A percentile compares a stretch with the other conserved stretches of the same genome.
Evolutionary conservation across 2,797 vertebrate genomes (phyloP).

Genomic region (Myiothlypis coronata): DNA sequence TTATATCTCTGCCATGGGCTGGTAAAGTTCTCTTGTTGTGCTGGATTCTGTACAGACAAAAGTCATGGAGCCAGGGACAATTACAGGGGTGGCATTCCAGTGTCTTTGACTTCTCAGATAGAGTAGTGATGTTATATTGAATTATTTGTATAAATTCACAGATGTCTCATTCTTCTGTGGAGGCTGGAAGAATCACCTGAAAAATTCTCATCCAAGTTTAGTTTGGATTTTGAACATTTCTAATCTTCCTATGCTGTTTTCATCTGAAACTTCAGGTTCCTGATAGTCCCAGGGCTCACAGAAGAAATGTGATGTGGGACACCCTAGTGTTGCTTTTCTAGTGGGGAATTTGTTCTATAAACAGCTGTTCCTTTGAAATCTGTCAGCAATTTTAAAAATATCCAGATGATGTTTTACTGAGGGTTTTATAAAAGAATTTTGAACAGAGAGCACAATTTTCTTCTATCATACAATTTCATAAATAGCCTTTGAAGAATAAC

Average conservation of each 20-base stretch:
- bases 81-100: background rate
- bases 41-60: background rate
- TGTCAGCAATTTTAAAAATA: background rate
- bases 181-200: background rate
- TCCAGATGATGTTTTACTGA: background rate
- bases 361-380: background rate
- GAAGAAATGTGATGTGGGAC: background rate
- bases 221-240: background rate
- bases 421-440: constrained; percentile 19
- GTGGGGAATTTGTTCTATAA: background rate
- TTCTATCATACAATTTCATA: constrained; percentile 1
- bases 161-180: background rate
- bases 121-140: background rate
- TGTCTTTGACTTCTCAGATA: background rate
- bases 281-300: background rate
- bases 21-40: background rate
- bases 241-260: background rate
- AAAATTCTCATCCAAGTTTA: background rate
- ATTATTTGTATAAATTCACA: background rate
- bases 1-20: background rate
- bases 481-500: constrained; percentile 56
- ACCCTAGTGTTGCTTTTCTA: background rate
- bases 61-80: background rate
- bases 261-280: background rate
- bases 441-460: background rate